Base-by-base conservation (phyloP, 2,888 invertebrate genomes). In the Drosophila sordidula region DNA sequence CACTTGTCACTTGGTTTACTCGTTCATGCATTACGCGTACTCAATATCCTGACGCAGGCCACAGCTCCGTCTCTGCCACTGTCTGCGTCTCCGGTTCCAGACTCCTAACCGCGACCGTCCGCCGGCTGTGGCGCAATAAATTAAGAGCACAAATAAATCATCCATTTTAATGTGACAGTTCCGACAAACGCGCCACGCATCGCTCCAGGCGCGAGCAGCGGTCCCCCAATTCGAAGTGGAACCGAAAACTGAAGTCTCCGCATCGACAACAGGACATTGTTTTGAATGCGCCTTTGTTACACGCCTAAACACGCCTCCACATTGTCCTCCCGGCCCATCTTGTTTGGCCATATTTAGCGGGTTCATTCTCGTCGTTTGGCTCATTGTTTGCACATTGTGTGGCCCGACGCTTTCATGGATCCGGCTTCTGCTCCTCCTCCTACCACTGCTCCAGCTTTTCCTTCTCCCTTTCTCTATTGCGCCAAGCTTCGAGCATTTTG, bases 101-200 rank as follows among this genome's bases (percentile, higher is more conserved):
- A 22, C 22, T 22, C 22, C 22, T 22, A 22, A 22, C 22, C 22
- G 22, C 22, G 22, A 22, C 22, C 22, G 54, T 70, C 61, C 81
- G 68, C 45, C 68, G 69, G 55, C 74, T 69, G 69, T 68, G 86
- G 65, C 75, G 77, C 89, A 89, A 88, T 90, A 90, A 88, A 88
- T 90, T 90, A 85, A 73, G 75, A 80, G 70, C 77, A 76, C 90
- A 87, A 85, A 90, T 90, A 90, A 88, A 88, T 88, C 88, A 88
- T 90, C 88, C 89, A 90, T 88, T 88, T 90, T 90, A 90, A 90
- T 88, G 90, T 87, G 90, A 88, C 88, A 89, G 88, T 89, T 87
- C 86, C 89, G 90, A 87, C 90, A 87, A 86, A 88, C 75, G 74
- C 72, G 58, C 44, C 39, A 18, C 41, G 52, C 22, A 36, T 26